Evolutionary conservation across 2,113 vertebrate species (phyloP).

Genomic region (Ascaphus truei): DNA sequence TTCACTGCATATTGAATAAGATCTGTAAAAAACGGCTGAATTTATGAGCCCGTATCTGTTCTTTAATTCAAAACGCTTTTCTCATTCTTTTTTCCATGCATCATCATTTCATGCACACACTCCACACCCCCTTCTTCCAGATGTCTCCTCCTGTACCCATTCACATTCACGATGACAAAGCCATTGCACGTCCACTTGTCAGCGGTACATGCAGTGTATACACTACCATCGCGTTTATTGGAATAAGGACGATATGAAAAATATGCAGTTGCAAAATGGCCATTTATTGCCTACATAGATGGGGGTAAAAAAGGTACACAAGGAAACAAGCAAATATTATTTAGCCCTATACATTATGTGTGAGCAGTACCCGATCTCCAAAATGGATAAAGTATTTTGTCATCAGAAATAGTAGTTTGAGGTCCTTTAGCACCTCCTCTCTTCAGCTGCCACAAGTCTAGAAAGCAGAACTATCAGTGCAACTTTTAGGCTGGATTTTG

Average conservation of each 20-base stretch:
- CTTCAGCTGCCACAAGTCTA: constrained; percentile 46
- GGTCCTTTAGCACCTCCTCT: constrained; percentile 48
- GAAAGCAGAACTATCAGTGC: constrained; percentile 51
- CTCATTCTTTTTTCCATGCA: no score
- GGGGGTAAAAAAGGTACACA: constrained; percentile 38
- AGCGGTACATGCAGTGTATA: no score
- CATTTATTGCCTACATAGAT: constrained; percentile 56
- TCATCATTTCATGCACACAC: no score
- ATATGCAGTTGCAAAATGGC: constrained; percentile 51
- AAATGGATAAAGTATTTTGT: constrained; percentile 49
- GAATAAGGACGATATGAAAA: constrained; percentile 7
- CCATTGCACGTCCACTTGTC: no score
- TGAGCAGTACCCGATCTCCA: constrained; percentile 49
- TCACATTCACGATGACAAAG: no score
- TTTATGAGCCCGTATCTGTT: no score
- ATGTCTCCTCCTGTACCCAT: no score
- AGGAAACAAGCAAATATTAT: constrained; percentile 47
- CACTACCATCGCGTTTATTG: no score
- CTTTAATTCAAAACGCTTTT: no score
- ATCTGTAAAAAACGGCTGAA: no score
- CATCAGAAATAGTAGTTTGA: constrained; percentile 43
- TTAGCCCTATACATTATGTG: constrained; percentile 45
- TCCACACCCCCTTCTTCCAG: no score
- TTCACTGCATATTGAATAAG: no score
- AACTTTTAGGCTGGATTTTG: constrained; percentile 20